These are phyloP conservation scores for Paguma larvata DNA, from an alignment of 2,797 vertebrate species.

Conservation along the genomic window DNA sequence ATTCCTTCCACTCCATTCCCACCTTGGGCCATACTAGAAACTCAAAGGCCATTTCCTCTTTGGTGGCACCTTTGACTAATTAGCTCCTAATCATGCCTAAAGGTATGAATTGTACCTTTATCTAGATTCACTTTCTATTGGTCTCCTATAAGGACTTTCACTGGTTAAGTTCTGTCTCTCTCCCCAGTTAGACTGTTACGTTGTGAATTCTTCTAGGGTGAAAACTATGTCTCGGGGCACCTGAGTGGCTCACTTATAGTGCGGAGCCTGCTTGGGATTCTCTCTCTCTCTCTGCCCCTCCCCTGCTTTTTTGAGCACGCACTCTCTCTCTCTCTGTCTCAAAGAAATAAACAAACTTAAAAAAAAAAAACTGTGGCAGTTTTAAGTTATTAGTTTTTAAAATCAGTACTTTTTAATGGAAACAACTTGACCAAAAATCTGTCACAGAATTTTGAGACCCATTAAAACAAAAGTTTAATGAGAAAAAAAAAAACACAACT, in stretches of 20 bases:
- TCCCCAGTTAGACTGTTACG: neutral
- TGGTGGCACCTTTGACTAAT: neutral
- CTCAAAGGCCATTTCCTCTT: neutral
- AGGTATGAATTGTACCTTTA: neutral
- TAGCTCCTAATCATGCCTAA: neutral
- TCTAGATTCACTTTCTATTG: neutral
- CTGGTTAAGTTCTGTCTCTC: neutral
- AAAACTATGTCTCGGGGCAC: neutral
- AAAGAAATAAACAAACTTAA: too few relatives aligned
- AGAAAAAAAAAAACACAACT: neutral
- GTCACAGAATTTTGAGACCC: too few relatives aligned
- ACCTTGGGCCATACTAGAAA: neutral
- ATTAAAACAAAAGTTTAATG: too few relatives aligned
- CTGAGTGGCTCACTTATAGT: too few relatives aligned
- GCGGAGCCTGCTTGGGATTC: too few relatives aligned
- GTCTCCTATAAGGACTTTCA: neutral
- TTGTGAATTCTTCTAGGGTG: neutral
- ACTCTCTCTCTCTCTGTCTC: too few relatives aligned
- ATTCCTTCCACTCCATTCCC: neutral
- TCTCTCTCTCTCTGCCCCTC: too few relatives aligned
- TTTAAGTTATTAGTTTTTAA: too few relatives aligned
- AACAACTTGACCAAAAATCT: too few relatives aligned
- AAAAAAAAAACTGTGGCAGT: too few relatives aligned
- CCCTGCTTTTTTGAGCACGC: too few relatives aligned
- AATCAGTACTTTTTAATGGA: too few relatives aligned